These are phyloP conservation scores for Hirtodrosophila confusa DNA, from an alignment of 2,888 invertebrate genomes.

Conservation along the genomic window DNA sequence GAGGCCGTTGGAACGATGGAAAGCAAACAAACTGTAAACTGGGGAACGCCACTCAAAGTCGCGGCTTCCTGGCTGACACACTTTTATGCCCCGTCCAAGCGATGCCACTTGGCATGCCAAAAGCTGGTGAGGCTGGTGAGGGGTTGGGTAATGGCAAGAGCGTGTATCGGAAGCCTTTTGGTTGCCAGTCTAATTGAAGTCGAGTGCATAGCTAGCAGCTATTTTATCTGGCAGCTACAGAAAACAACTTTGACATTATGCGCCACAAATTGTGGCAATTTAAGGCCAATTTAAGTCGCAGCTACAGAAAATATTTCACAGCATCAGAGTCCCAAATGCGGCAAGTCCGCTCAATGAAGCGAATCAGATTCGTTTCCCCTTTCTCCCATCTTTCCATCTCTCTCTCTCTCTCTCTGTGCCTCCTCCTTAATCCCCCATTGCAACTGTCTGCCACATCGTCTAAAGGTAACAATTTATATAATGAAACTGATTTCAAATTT, in stretches of 20 bases:
- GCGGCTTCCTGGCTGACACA: conserved; percentile 66
- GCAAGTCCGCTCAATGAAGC: conserved; percentile 46
- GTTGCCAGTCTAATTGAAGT: conserved; percentile 70
- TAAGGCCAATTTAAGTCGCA: conserved; percentile 44
- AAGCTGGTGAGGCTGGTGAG: neutral
- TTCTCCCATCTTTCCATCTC: conserved; percentile 1
- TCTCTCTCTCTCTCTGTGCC: neutral
- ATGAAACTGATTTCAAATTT: conserved; percentile 79
- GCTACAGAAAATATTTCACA: conserved; percentile 53
- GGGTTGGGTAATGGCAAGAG: conserved; percentile 7
- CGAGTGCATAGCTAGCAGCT: conserved; percentile 61
- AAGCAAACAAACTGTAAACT: conserved; percentile 60
- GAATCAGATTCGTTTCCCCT: conserved; percentile 29
- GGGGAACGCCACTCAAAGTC: conserved; percentile 63
- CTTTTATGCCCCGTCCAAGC: conserved; percentile 45
- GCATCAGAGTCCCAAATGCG: conserved; percentile 28
- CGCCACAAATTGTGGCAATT: conserved; percentile 76
- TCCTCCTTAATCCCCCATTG: conserved; percentile 10
- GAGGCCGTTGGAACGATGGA: conserved; percentile 36
- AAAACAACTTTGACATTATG: conserved; percentile 75
- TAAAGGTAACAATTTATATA: conserved; percentile 78
- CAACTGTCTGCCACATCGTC: conserved; percentile 70
- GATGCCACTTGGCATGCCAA: conserved; percentile 35
- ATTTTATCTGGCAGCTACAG: conserved; percentile 45
- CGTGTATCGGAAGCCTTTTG: conserved; percentile 65